Conservation (phyloP, 2,888 invertebrate genomes). For the Melanostoma mellinum region DNA sequence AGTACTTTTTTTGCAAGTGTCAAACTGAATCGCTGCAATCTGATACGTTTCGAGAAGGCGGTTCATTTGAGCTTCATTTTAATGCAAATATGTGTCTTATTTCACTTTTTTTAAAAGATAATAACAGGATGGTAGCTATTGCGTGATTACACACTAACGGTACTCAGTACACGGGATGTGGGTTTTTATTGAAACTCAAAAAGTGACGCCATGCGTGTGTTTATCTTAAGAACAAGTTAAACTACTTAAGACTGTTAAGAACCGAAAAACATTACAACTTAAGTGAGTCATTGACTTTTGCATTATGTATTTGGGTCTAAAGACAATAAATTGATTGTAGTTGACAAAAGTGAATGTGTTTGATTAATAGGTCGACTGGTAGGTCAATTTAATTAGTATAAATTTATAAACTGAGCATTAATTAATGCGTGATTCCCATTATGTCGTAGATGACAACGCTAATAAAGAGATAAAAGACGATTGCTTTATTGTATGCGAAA, state of each 20-base stretch:
- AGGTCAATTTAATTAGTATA: conserved; percentile 58
- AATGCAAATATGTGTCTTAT: conserved; percentile 24
- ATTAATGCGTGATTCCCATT: conserved; percentile 28
- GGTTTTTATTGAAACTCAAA: conserved; percentile 11
- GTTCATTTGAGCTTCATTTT: conserved; percentile 9
- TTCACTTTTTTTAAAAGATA: conserved; percentile 27
- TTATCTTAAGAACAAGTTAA: conserved; percentile 8
- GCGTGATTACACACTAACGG: conserved; percentile 7
- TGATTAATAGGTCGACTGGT: conserved; percentile 54
- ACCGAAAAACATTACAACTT: not conserved
- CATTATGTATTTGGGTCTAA: not conserved
- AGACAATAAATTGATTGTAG: not conserved
- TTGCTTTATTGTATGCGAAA: not conserved
- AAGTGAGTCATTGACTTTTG: conserved; percentile 11
- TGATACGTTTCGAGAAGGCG: conserved; percentile 25
- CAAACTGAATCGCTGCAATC: conserved; percentile 37
- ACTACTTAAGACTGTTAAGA: not conserved
- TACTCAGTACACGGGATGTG: conserved; percentile 6
- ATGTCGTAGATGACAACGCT: not conserved
- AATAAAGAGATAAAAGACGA: conserved; percentile 8
- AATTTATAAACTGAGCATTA: conserved; percentile 14
- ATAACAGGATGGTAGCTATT: conserved; percentile 44
- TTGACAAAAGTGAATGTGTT: conserved; percentile 26
- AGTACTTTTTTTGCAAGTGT: conserved; percentile 42
- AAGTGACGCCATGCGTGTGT: conserved; percentile 20